phyloP scores from a whole-genome alignment of 2,113 vertebrate species.

The Pangasianodon hypophthalmus region DNA sequence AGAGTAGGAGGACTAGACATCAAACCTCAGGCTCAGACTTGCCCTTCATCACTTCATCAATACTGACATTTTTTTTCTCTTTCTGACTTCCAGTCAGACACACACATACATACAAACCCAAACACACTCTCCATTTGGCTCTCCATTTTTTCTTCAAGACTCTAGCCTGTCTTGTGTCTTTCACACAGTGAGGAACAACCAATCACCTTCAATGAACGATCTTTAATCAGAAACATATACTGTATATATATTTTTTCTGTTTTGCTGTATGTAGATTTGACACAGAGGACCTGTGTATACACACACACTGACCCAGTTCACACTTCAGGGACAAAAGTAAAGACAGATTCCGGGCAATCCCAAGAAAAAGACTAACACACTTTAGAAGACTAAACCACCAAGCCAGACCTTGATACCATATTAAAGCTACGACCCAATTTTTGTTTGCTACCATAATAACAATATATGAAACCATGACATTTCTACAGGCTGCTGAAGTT shows the following conservation, averaged over 20 bases:
- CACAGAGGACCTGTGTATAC: background rate
- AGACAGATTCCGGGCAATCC: background rate
- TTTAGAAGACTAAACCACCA: too few species aligned
- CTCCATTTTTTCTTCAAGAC: background rate
- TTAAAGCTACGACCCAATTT: background rate
- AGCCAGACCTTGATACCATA: background rate
- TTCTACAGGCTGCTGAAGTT: background rate
- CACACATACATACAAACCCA: background rate
- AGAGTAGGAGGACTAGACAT: slow-evolving; percentile 21
- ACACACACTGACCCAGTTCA: background rate
- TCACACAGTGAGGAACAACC: background rate
- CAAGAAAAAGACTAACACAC: background rate
- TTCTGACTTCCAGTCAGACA: slow-evolving; percentile 15
- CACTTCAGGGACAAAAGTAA: background rate
- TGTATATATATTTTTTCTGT: background rate
- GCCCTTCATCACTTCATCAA: slow-evolving; percentile 14
- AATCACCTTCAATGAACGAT: background rate
- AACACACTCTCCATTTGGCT: background rate
- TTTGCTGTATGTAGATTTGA: background rate
- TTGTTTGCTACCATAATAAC: background rate
- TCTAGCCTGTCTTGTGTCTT: background rate
- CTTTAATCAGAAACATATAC: background rate
- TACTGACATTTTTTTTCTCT: background rate
- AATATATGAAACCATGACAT: background rate
- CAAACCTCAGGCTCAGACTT: slow-evolving; percentile 8